Evolutionary conservation across 2,797 vertebrate genomes (phyloP).

Genomic region (Tragelaphus eurycerus): DNA sequence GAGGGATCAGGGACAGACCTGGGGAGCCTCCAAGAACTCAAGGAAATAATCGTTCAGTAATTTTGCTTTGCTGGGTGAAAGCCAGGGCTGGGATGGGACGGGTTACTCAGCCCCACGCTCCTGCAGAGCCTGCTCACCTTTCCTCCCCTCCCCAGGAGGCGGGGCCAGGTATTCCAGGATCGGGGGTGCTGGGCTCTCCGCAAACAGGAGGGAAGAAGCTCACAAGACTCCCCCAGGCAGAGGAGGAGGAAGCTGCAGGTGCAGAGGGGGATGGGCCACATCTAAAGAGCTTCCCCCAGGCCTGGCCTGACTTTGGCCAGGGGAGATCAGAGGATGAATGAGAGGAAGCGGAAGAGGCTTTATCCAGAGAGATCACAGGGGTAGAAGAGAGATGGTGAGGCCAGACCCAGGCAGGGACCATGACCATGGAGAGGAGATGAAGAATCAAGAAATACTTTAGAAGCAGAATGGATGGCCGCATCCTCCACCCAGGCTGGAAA

Average conservation of each 20-base stretch:
- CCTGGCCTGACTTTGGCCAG: background rate
- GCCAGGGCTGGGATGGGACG: background rate
- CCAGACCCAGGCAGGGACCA: background rate
- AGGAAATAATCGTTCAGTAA: background rate
- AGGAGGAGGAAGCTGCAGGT: background rate
- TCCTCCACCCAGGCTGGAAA: background rate
- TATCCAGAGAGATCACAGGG: background rate
- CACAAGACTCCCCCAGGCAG: background rate
- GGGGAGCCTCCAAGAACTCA: fast-evolving
- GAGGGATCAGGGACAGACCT: background rate
- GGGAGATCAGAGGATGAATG: background rate
- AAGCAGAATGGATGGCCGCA: background rate
- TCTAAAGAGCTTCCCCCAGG: background rate
- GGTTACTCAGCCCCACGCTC: background rate
- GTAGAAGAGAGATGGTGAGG: background rate
- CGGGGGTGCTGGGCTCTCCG: background rate
- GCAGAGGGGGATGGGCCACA: background rate
- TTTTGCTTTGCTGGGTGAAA: background rate
- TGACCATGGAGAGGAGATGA: background rate
- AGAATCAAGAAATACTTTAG: background rate
- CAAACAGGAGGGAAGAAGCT: background rate
- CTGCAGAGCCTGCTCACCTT: background rate
- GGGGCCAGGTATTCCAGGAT: background rate
- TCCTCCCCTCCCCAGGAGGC: background rate
- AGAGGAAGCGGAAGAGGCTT: background rate